phyloP scores from a whole-genome alignment of 2,888 invertebrate species.

The Autographa gamma region DNA sequence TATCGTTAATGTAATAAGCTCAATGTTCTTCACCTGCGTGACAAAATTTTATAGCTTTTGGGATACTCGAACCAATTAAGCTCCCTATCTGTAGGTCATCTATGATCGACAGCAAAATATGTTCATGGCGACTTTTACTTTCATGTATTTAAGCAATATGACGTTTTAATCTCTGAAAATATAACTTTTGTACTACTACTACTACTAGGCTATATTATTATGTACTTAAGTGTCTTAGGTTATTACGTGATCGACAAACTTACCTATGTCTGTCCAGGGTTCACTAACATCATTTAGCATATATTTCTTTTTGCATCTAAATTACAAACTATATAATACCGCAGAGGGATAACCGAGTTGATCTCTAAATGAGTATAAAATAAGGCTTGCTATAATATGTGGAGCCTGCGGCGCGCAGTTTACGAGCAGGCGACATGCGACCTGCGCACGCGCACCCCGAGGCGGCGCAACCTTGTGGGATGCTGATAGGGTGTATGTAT shows the following conservation, averaged over 20 bases:
- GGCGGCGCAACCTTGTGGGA: slow-evolving; percentile 12
- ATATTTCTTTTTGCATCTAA: slow-evolving; percentile 14
- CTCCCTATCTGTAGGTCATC: not conserved
- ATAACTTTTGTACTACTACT: too few relatives aligned
- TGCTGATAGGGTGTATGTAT: not conserved
- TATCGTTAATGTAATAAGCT: not conserved
- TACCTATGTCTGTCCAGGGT: not conserved
- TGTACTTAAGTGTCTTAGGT: too few relatives aligned
- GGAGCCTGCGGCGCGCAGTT: slow-evolving; percentile 51
- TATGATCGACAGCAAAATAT: not conserved
- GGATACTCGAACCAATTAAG: not conserved
- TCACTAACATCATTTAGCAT: not conserved
- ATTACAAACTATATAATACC: slow-evolving; percentile 17
- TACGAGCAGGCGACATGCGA: slow-evolving; percentile 63
- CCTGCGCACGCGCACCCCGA: slow-evolving; percentile 51
- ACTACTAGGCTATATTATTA: too few relatives aligned
- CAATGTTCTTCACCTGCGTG: not conserved
- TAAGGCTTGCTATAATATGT: slow-evolving; percentile 34
- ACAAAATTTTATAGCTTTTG: not conserved
- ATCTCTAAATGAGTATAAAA: slow-evolving; percentile 44
- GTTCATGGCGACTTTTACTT: too few relatives aligned
- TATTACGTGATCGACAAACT: not conserved
- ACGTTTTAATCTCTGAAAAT: too few relatives aligned
- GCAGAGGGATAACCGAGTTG: slow-evolving; percentile 25
- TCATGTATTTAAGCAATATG: too few relatives aligned